phyloP scores from a whole-genome alignment of 1,140 invertebrate genomes.

The Macrobrachium rosenbergii region DNA sequence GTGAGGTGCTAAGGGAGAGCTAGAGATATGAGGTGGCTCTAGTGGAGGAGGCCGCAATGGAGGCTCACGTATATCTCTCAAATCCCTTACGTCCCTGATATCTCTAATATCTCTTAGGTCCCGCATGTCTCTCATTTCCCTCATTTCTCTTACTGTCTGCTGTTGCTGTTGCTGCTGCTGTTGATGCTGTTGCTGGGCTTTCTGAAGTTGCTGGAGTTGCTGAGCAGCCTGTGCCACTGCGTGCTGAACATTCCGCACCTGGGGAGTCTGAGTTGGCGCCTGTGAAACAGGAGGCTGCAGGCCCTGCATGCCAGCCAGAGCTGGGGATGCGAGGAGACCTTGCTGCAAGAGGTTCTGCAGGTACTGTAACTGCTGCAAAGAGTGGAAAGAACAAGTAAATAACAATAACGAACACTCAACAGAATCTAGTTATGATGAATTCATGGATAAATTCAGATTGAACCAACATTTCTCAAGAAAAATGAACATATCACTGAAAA shows the following conservation, averaged over 20 bases:
- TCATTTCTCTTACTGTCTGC: conserved; percentile 34
- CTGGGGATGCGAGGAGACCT: conserved; percentile 67
- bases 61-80: conserved; percentile 62
- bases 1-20: conserved; percentile 61
- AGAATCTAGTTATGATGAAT: neutral
- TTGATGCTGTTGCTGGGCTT: conserved; percentile 78
- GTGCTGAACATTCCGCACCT: conserved; percentile 76
- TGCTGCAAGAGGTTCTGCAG: conserved; percentile 69
- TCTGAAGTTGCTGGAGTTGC: conserved; percentile 84
- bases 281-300: conserved; percentile 57
- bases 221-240: conserved; percentile 86
- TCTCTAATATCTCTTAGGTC: conserved; percentile 56
- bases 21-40: conserved; percentile 60
- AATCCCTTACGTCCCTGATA: conserved; percentile 64
- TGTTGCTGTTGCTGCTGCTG: conserved; percentile 69
- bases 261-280: conserved; percentile 62
- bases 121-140: conserved; percentile 53
- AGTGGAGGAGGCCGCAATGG: conserved; percentile 49
- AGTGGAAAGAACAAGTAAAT: neutral
- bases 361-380: conserved; percentile 68
- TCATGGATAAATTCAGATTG: neutral
- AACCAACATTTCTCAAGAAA: conserved; percentile 3
- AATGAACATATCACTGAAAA: neutral
- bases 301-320: conserved; percentile 62
- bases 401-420: too few species aligned